Percentiles rank a stretch among this genome's conserved stretches.
Evolutionary conservation across 2,888 invertebrate species (phyloP).

Genomic region (Dryadula phaetusa): DNA sequence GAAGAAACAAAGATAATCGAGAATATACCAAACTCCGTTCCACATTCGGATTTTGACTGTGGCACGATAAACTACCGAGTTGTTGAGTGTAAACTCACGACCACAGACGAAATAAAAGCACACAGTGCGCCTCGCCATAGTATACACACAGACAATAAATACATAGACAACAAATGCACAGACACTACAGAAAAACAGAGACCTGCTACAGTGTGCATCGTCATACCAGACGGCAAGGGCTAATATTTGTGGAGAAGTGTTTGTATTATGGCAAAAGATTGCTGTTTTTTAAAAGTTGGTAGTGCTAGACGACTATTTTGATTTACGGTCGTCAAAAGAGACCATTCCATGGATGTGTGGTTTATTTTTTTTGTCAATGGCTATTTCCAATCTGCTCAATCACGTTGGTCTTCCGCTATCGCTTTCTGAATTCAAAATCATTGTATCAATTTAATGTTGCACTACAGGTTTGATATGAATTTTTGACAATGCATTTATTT

Average conservation of each 20-base stretch:
- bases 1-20: constrained; percentile 69
- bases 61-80: constrained; percentile 75
- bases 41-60: constrained; percentile 74
- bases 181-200: constrained; percentile 48
- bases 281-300: constrained; percentile 32
- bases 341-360: constrained; percentile 44
- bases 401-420: constrained; percentile 73
- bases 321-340: constrained; percentile 35
- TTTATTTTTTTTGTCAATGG: constrained; percentile 31
- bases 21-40: constrained; percentile 71
- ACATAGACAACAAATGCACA: constrained; percentile 26
- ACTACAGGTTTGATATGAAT: constrained; percentile 14
- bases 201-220: constrained; percentile 84
- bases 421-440: constrained; percentile 50
- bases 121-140: constrained; percentile 56
- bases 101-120: constrained; percentile 68
- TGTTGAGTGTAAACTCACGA: constrained; percentile 79
- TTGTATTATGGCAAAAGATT: constrained; percentile 36
- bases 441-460: constrained; percentile 21
- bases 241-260: constrained; percentile 59
- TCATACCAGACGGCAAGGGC: constrained; percentile 84
- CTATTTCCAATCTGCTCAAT: constrained; percentile 51
- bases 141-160: constrained; percentile 57
- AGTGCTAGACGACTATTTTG: constrained; percentile 37
- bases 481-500: constrained; percentile 33